Percentiles rank a stretch among this genome's conserved stretches.
Evolutionary conservation across 2,888 invertebrate genomes (phyloP).

Genomic region (Nephrotoma flavescens): DNA sequence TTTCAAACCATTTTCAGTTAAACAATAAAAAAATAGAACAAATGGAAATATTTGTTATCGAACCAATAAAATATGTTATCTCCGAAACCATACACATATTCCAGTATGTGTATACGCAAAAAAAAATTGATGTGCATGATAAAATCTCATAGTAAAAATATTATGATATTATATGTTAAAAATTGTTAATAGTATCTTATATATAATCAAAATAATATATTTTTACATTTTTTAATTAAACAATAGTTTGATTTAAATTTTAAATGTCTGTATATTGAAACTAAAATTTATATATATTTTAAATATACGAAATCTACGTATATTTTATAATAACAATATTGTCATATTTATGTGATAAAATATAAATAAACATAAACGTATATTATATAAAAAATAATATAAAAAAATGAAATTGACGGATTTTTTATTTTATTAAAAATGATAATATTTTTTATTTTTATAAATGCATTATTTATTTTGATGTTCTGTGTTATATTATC

Average conservation of each 20-base stretch:
- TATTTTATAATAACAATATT: background rate
- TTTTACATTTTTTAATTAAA: background rate
- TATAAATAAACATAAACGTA: background rate
- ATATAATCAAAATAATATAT: background rate
- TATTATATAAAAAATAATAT: background rate
- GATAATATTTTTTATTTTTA: background rate
- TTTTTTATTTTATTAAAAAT: background rate
- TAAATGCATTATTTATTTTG: background rate
- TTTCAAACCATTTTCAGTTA: background rate
- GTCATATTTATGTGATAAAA: background rate
- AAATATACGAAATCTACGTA: background rate
- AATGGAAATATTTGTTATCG: background rate
- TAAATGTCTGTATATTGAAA: background rate
- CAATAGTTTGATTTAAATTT: background rate
- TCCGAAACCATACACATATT: background rate
- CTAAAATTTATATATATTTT: background rate
- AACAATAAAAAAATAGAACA: background rate
- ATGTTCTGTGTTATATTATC: background rate
- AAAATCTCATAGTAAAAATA: background rate
- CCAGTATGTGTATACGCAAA: background rate
- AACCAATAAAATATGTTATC: background rate
- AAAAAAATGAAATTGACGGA: background rate
- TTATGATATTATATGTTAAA: background rate
- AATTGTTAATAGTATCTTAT: background rate
- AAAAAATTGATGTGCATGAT: background rate